Base-by-base conservation (phyloP, 1,140 invertebrate species). In the Scaptodrosophila lebanonensis region DNA sequence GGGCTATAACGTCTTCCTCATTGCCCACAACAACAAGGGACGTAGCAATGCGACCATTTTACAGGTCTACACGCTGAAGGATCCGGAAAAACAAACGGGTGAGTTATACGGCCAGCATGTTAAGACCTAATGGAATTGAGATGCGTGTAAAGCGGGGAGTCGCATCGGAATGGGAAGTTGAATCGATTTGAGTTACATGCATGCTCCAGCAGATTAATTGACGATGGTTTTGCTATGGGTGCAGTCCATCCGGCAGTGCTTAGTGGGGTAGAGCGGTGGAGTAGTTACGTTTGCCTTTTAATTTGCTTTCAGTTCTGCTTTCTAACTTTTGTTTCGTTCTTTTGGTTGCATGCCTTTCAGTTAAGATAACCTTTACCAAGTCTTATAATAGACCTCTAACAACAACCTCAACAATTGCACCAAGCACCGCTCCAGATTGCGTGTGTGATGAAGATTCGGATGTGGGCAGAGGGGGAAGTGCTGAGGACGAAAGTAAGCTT, bases 61-160 rank as follows among this genome's bases (percentile, higher is more conserved):
- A 27, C 91, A 92, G 66, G 91, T 92, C 12, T 92, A 91, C 58
- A 95, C 93, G 1, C 87, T 94, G 3, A 94, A 93, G 84, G 90
- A 92, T 54, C 93, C 93, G 9, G 93, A 94, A 75, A 93, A 93
- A 87, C 91, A 93, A 67, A 93, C 92, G 77, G 92, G 93, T 93
- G 88, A 90, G 88, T 65, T 36, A 9, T 49, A 30, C 29, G 44
- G 32, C 57, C 51, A 48, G 17, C 32, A 42, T n/a, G n/a, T n/a
- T n/a, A 5, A 18, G 8, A 32, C 36, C 30, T 40, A 50, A 58
- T 18, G 30, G 40, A 54, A 36, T 32, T 33, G 22, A 44, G 15
- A 36, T 44, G 45, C 39, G 45, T 49, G 27, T 50, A 38, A 33
- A 50, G 45, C 40, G 52, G 38, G 8, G 38, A 56, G 49, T 56